Evolutionary conservation across 30 jellyfish, hydroid and myxozoan species (phyloP), one percentile per base, ranked within the genome.

Genomic region (Chrysaora quinquecirrha): DNA sequence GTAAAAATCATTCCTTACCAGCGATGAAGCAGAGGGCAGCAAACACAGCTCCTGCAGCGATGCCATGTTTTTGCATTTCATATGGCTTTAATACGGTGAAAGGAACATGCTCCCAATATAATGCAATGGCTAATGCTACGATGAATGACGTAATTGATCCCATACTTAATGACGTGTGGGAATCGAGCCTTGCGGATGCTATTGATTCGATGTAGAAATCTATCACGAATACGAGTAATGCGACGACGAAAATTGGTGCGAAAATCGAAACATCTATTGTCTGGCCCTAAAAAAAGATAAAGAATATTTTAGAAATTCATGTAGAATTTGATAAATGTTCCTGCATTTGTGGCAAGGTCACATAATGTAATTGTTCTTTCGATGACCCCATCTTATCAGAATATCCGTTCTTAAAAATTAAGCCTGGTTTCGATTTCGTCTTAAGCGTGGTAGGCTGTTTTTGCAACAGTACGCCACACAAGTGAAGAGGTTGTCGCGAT

Each of bases 161-260:
- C 30, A 80, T 65, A 33, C 88, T 64, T 14, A 82, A 49, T 43
- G 97, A 23, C 49, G 54, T 21, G 67, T 88, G 75, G 11, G 81
- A 18, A 25, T 88, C 93, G 0, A 88, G 82, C 32, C 64, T 73
- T 18, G 81, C 78, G 34, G 84, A 43, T 16, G 89, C 62, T 38
- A 72, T 50, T 29, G 97, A 58, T 50, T 88, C 97, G 49, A 79
- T 75, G 82, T 88, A 88, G 72, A 88, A 88, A 79, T 88, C 89
- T 22, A 71, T 76, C 6, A 88, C 83, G 48, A 88, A 88, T n/a
- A 74, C 87, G 19, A 80, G 18, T 33, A 88, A 50, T 1, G 87
- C 74, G n/a, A 83, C 87, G 28, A 54, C 30, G 30, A 71, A 60
- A 0, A 78, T 34, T 7, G 89, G 89, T 29, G 64, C 21, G 28